These are phyloP conservation scores for Pseudorhombus dupliciocellatus DNA, from an alignment of 2,113 vertebrate genomes.

Conservation along the genomic window DNA sequence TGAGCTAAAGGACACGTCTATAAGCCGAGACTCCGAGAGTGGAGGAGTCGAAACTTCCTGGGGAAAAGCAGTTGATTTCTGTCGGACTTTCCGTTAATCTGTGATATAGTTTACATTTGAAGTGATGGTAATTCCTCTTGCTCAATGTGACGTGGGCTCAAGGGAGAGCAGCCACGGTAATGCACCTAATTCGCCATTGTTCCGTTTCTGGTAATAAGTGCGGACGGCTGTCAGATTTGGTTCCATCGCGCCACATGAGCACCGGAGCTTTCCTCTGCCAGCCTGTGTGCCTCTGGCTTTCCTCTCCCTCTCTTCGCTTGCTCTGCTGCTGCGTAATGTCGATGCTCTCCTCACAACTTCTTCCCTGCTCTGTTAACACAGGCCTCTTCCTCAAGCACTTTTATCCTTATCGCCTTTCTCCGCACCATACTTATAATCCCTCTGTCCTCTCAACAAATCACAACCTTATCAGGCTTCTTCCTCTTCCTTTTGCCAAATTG, in stretches of 20 bases:
- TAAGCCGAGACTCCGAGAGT: conserved; percentile 43
- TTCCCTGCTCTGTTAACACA: conserved; percentile 27
- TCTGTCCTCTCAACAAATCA: conserved; percentile 73
- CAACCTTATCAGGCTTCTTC: conserved; percentile 65
- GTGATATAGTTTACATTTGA: conserved; percentile 58
- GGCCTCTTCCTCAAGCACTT: conserved; percentile 46
- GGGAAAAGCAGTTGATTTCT: conserved; percentile 54
- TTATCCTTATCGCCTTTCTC: conserved; percentile 64
- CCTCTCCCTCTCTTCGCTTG: conserved; percentile 45
- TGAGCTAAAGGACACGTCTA: conserved; percentile 8
- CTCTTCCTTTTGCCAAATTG: conserved; percentile 61
- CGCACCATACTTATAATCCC: conserved; percentile 62
- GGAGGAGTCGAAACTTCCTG: conserved; percentile 18
- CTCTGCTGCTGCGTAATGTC: conserved; percentile 40
- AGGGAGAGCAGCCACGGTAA: conserved; percentile 66
- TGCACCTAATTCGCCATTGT: conserved; percentile 77
- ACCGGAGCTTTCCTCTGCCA: conserved; percentile 58
- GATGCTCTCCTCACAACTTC: conserved; percentile 46
- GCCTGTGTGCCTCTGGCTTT: conserved; percentile 60
- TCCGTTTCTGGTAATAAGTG: conserved; percentile 78
- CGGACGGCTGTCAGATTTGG: conserved; percentile 77
- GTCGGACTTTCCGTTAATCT: conserved; percentile 59
- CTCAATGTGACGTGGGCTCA: conserved; percentile 53
- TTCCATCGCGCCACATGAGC: conserved; percentile 72
- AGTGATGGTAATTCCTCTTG: conserved; percentile 65